These are phyloP conservation scores for Rostratula benghalensis DNA, from an alignment of 2,113 vertebrate genomes.

Conservation along the genomic window DNA sequence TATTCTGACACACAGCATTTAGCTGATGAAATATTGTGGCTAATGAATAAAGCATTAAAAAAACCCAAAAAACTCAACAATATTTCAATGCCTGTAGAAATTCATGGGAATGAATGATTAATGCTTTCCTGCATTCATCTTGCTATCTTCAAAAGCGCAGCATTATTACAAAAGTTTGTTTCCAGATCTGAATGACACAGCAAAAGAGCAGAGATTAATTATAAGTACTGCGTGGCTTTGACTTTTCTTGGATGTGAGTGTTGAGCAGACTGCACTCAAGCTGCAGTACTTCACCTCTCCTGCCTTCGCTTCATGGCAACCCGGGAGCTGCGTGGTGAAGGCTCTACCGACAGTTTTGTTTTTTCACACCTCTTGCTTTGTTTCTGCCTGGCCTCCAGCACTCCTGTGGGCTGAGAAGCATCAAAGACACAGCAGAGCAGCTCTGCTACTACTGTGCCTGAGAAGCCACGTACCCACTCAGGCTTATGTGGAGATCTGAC, in stretches of 20 bases:
- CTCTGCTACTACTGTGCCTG: neutral
- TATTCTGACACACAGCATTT: constrained; percentile 22
- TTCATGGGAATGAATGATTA: constrained; percentile 24
- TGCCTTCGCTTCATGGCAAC: neutral
- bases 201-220: constrained; percentile 34
- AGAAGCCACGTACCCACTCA: neutral
- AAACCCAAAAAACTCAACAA: constrained; percentile 5
- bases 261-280: neutral
- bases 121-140: constrained; percentile 32
- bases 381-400: neutral
- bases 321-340: neutral
- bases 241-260: neutral
- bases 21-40: constrained; percentile 39
- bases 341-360: neutral
- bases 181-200: constrained; percentile 16
- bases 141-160: constrained; percentile 5
- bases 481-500: neutral
- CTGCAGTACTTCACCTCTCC: neutral
- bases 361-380: neutral
- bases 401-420: neutral
- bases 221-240: neutral
- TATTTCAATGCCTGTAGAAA: constrained; percentile 41
- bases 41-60: constrained; percentile 58
- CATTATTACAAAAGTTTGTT: constrained; percentile 25
- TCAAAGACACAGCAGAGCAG: neutral